Percentiles rank a stretch among this genome's conserved stretches.
phyloP scores from a whole-genome alignment of 2,888 invertebrate genomes.

The Pachydiplax longipennis region DNA sequence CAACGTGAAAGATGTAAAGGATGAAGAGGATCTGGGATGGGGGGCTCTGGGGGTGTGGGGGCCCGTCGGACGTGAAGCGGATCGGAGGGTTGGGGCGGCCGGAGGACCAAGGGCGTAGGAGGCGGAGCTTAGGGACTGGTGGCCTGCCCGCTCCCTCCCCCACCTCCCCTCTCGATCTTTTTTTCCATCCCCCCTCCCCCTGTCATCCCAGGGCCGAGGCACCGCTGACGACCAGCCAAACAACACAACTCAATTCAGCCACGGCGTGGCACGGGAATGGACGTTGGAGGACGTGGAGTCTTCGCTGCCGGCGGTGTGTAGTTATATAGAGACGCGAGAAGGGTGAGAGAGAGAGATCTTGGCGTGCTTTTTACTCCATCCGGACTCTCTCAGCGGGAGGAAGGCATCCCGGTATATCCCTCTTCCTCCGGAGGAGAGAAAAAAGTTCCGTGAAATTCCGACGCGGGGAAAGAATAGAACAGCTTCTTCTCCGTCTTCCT shows the following conservation, averaged over 20 bases:
- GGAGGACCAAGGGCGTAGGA: conserved; percentile 12
- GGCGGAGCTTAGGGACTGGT: conserved; percentile 29
- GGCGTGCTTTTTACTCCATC: not conserved
- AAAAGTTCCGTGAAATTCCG: conserved; percentile 10
- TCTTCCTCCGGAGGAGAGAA: not conserved
- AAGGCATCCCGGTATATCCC: not conserved
- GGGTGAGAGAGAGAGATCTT: not conserved
- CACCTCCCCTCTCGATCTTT: not conserved
- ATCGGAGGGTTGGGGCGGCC: not conserved
- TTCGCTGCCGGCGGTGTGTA: not conserved
- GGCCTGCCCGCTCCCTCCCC: conserved; percentile 8
- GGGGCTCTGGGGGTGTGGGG: not conserved
- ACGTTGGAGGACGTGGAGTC: not conserved
- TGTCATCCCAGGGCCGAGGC: conserved; percentile 28
- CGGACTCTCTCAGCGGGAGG: conserved; percentile 6
- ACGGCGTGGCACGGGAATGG: conserved; percentile 43
- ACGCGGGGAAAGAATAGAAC: conserved; percentile 35
- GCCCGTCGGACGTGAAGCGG: not conserved
- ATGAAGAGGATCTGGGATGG: not conserved
- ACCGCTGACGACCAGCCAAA: conserved; percentile 41
- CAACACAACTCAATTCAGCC: conserved; percentile 47
- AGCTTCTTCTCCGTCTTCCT: not conserved
- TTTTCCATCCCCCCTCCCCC: not conserved
- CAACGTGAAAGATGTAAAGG: conserved; percentile 28
- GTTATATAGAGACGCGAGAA: not conserved